phyloP scores from a whole-genome alignment of 2,113 vertebrate species.

The Phylloscopus whistleri region DNA sequence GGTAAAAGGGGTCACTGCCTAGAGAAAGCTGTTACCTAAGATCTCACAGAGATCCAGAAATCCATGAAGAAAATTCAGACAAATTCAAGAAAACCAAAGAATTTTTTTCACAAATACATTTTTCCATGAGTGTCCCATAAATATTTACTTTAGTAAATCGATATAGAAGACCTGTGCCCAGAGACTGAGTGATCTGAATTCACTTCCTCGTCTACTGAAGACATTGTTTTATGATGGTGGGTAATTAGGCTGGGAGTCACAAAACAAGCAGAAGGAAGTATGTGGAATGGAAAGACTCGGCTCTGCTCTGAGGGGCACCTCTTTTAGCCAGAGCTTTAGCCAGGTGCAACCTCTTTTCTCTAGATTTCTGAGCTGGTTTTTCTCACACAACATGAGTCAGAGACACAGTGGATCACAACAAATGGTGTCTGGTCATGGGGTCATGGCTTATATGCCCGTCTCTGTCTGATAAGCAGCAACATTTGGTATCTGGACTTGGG shows the following conservation, averaged over 20 bases:
- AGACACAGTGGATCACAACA: background rate
- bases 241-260: background rate
- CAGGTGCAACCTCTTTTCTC: background rate
- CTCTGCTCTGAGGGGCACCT: background rate
- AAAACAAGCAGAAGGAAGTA: background rate
- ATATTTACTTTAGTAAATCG: background rate
- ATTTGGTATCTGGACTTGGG: background rate
- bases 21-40: background rate
- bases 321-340: background rate
- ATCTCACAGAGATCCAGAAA: background rate
- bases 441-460: background rate
- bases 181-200: background rate
- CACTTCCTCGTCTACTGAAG: background rate
- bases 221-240: background rate
- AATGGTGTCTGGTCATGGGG: background rate
- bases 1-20: background rate
- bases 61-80: background rate
- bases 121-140: background rate
- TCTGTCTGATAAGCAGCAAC: background rate
- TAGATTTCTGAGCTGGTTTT: background rate
- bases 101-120: background rate
- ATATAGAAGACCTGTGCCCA: background rate
- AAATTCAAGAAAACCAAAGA: background rate
- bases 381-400: fast-evolving
- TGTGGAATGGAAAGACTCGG: background rate